These are phyloP conservation scores for Glyphotaelius pellucidus DNA, from an alignment of 2,888 invertebrate species.

Conservation along the genomic window DNA sequence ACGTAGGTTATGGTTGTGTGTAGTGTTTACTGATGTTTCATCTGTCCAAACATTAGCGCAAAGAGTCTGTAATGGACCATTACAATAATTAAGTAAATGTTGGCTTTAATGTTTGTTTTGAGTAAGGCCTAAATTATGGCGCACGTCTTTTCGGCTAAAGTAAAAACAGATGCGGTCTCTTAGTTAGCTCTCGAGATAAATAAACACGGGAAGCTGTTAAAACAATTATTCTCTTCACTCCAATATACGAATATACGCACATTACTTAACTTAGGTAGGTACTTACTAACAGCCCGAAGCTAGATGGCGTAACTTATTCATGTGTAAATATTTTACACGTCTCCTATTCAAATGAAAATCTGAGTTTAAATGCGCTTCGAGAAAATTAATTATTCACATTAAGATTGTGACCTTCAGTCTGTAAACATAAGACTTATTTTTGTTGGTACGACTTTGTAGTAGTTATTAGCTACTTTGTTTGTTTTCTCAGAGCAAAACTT, in stretches of 20 bases:
- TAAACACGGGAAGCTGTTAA: slow-evolving; percentile 34
- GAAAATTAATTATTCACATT: neutral
- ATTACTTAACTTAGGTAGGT: neutral
- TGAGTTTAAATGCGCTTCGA: neutral
- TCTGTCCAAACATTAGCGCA: slow-evolving; percentile 36
- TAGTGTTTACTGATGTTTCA: slow-evolving; percentile 33
- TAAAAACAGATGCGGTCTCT: slow-evolving; percentile 55
- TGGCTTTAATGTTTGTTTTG: slow-evolving; percentile 61
- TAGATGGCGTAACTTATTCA: neutral
- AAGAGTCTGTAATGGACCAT: slow-evolving; percentile 59
- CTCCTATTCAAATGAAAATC: neutral
- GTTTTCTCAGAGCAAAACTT: neutral
- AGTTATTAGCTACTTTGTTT: neutral
- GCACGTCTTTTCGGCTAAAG: slow-evolving; percentile 38
- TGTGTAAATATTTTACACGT: neutral
- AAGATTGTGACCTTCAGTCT: neutral
- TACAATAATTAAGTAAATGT: slow-evolving; percentile 60
- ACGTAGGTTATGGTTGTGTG: neutral
- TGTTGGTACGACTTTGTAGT: neutral
- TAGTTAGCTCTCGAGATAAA: slow-evolving; percentile 43
- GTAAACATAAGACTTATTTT: neutral
- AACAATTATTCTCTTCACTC: slow-evolving; percentile 34
- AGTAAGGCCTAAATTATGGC: slow-evolving; percentile 55
- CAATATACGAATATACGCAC: slow-evolving; percentile 14
- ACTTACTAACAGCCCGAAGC: neutral